Conservation (phyloP, 2,888 invertebrate species). For the Coenonympha glycerion region DNA sequence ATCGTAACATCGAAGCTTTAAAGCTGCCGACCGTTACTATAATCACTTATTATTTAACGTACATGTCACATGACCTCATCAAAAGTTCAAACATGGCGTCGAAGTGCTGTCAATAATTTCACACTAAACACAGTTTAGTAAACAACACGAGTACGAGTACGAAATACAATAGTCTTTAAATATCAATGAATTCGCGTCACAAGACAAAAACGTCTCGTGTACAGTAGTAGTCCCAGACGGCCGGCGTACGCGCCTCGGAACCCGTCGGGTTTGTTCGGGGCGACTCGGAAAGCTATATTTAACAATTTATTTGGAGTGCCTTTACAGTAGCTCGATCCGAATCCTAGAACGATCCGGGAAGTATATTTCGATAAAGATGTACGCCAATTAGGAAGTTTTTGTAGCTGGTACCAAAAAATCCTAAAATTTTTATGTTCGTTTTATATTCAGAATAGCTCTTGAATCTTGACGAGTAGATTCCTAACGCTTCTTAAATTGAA, state of each 20-base stretch:
- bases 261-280: slow-evolving; percentile 46
- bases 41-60: slow-evolving; percentile 7
- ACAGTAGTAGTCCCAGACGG: slow-evolving; percentile 39
- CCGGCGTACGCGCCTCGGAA: slow-evolving; percentile 54
- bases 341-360: too few species aligned
- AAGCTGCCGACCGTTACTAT: slow-evolving; percentile 8
- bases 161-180: slow-evolving; percentile 36
- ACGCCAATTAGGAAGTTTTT: too few species aligned
- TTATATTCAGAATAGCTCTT: too few species aligned
- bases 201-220: slow-evolving; percentile 46
- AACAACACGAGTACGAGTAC: slow-evolving; percentile 10
- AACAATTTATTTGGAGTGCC: slow-evolving; percentile 16
- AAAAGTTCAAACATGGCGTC: slow-evolving; percentile 7
- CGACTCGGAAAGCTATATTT: slow-evolving; percentile 33
- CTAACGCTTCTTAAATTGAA: too few species aligned
- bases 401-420: too few species aligned
- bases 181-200: slow-evolving; percentile 64
- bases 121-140: slow-evolving; percentile 18
- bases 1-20: slow-evolving; percentile 4
- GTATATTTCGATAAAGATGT: too few species aligned
- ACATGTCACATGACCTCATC: slow-evolving; percentile 9
- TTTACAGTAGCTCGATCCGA: too few species aligned
- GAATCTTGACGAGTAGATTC: too few species aligned
- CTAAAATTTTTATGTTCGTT: too few species aligned
- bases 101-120: slow-evolving; percentile 10